These are phyloP conservation scores for Astreopora myriophthalma DNA, from an alignment of 64 coral and sea anemone species.

Conservation along the genomic window DNA sequence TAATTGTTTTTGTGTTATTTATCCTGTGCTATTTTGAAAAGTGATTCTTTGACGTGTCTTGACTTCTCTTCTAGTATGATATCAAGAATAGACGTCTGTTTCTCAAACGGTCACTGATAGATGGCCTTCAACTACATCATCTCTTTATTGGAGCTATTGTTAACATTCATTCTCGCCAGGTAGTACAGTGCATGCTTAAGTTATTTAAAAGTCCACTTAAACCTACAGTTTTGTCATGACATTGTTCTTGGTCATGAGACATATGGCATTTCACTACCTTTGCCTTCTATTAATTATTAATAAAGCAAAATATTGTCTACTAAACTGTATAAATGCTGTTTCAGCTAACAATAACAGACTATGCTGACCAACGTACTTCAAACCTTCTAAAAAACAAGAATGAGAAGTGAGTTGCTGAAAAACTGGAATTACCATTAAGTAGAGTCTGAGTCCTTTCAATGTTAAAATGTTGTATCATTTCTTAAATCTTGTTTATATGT, in stretches of 20 bases:
- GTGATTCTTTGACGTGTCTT: not conserved
- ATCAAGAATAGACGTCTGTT: constrained; percentile 90
- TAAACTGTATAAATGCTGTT: not conserved
- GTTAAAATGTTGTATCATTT: too few species aligned
- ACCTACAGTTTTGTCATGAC: too few species aligned
- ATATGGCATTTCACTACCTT: too few species aligned
- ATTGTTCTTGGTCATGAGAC: not conserved
- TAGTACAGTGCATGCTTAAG: not conserved
- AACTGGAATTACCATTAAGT: too few species aligned
- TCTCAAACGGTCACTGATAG: constrained; percentile 77
- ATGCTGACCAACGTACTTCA: constrained; percentile 81
- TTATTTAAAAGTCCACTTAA: too few species aligned
- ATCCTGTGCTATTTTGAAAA: not conserved
- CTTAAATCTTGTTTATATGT: not conserved
- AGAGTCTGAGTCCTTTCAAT: too few species aligned
- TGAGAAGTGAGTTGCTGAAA: constrained; percentile 67
- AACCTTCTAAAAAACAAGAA: constrained; percentile 74
- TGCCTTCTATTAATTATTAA: too few species aligned
- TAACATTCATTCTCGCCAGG: constrained; percentile 90
- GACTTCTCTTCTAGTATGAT: constrained; percentile 69
- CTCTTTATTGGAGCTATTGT: constrained; percentile 82
- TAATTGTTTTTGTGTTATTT: not conserved
- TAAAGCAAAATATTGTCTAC: too few species aligned
- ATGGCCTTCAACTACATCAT: constrained; percentile 63
- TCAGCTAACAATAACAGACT: constrained; percentile 82